A percentile compares a stretch with the other conserved stretches of the same genome.
These are phyloP conservation scores for Nothocercus julius DNA, from an alignment of 2,113 vertebrate species.

Conservation along the genomic window DNA sequence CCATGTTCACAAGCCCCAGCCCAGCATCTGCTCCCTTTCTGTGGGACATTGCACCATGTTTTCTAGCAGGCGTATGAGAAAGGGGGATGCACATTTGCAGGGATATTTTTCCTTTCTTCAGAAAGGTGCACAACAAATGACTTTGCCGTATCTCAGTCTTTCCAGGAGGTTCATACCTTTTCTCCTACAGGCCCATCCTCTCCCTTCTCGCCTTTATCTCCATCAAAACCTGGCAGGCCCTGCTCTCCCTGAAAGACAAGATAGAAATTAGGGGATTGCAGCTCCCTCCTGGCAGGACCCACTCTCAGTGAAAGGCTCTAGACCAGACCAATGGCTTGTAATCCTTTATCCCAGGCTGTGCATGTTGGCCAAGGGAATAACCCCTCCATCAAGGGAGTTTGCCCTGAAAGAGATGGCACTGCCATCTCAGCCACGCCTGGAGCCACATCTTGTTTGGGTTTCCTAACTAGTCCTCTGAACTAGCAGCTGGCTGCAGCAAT, in stretches of 20 bases:
- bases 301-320: background rate
- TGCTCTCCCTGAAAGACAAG: conserved; percentile 79
- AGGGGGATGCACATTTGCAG: background rate
- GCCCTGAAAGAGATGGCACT: no score
- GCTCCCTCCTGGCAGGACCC: background rate
- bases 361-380: background rate
- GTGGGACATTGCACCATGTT: rapidly evolving
- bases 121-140: background rate
- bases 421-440: background rate
- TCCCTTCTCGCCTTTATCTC: conserved; percentile 94
- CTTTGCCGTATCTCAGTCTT: background rate
- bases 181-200: conserved; percentile 87
- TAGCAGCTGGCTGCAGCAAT: background rate
- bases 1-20: background rate
- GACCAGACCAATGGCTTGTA: background rate
- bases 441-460: background rate
- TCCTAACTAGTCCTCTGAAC: background rate
- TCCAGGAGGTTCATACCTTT: conserved; percentile 74
- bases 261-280: background rate
- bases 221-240: conserved; percentile 87
- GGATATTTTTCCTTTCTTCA: background rate
- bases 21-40: background rate
- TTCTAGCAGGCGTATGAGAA: background rate
- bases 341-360: background rate
- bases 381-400: no score